These are phyloP conservation scores for Colletes collaris DNA, from an alignment of 2,888 invertebrate genomes.

Conservation along the genomic window DNA sequence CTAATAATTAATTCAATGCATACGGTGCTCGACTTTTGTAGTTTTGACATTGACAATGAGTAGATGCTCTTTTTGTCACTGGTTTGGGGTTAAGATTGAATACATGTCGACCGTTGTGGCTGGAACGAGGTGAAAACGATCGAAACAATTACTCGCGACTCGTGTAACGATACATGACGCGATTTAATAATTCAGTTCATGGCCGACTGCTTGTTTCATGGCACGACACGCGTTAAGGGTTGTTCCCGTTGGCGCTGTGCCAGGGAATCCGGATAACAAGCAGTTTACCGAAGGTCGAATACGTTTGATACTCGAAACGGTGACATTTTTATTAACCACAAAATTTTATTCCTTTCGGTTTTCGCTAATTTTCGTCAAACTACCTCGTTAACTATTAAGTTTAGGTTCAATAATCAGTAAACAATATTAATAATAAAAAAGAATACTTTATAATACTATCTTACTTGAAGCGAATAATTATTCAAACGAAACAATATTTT, in stretches of 20 bases:
- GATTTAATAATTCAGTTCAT: constrained; percentile 64
- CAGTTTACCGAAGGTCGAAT: constrained; percentile 1
- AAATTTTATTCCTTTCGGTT: too few relatives aligned
- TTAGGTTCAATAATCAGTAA: too few relatives aligned
- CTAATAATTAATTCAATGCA: too few relatives aligned
- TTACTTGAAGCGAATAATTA: too few relatives aligned
- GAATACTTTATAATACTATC: too few relatives aligned
- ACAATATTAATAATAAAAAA: too few relatives aligned
- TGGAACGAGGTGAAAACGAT: constrained; percentile 41
- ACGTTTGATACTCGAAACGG: not conserved
- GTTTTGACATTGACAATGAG: too few relatives aligned
- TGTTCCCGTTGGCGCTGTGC: constrained; percentile 31
- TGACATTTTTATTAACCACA: not conserved
- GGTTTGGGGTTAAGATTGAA: not conserved
- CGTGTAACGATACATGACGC: constrained; percentile 45
- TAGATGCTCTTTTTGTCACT: too few relatives aligned
- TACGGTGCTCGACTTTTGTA: too few relatives aligned
- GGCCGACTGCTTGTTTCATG: constrained; percentile 31
- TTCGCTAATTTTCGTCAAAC: too few relatives aligned
- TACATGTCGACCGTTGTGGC: not conserved
- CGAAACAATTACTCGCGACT: constrained; percentile 46
- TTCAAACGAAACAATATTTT: too few relatives aligned
- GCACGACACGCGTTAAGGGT: constrained; percentile 36
- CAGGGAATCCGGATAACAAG: constrained; percentile 27
- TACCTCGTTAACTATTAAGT: too few relatives aligned